A percentile compares a stretch with the other conserved stretches of the same genome.
Conservation (phyloP, 2,888 invertebrate genomes). For the Cheilosia vernalis region DNA sequence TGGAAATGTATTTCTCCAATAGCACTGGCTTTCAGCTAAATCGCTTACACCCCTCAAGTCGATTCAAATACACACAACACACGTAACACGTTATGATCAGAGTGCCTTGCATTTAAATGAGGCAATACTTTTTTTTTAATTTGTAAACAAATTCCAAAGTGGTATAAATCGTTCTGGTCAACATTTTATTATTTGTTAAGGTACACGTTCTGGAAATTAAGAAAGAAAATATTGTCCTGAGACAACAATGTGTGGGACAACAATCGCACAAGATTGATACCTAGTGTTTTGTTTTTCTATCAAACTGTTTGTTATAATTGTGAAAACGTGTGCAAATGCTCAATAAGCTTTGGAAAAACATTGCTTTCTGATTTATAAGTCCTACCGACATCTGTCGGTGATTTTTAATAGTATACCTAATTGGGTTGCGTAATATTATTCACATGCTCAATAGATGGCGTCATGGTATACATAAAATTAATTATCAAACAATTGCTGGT, state of each 20-base stretch:
- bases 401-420: not conserved
- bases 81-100: not conserved
- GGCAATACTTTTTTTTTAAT: not conserved
- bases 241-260: no score
- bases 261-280: not conserved
- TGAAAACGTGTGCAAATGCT: constrained; percentile 41
- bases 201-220: constrained; percentile 58
- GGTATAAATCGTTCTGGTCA: not conserved
- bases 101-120: constrained; percentile 10
- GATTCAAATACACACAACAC: not conserved
- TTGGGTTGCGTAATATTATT: constrained; percentile 18
- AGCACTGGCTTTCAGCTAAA: not conserved
- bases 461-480: not conserved
- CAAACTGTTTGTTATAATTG: not conserved
- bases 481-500: not conserved
- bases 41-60: not conserved
- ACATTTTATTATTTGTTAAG: constrained; percentile 20
- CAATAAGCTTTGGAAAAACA: not conserved
- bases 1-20: no score
- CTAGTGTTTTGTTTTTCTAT: not conserved
- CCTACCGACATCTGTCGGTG: not conserved
- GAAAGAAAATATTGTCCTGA: constrained; percentile 11
- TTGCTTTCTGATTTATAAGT: not conserved
- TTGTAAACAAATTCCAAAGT: not conserved
- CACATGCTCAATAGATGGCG: constrained; percentile 65